These are phyloP conservation scores for Cyprinella venusta DNA, from an alignment of 2,797 vertebrate species.

Conservation along the genomic window DNA sequence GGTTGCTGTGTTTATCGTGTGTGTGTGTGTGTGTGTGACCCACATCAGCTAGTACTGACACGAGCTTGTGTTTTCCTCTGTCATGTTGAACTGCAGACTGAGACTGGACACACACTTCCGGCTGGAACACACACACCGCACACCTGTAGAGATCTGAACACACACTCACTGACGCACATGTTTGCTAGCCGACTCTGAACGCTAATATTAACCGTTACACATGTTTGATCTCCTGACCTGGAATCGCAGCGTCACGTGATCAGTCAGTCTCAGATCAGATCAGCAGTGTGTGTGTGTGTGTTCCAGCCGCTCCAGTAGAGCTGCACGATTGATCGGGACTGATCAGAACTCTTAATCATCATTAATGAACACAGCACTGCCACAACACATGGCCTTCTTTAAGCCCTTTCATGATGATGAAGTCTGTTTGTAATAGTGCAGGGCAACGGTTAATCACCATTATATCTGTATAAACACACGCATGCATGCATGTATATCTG, in stretches of 20 bases:
- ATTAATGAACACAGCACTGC: too few species aligned
- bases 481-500: too few species aligned
- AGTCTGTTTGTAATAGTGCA: too few species aligned
- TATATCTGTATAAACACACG: too few species aligned
- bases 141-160: background rate
- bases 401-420: too few species aligned
- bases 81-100: background rate
- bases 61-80: background rate
- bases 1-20: background rate
- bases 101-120: background rate
- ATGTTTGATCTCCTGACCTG: background rate
- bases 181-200: background rate
- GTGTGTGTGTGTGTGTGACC: constrained; percentile 2
- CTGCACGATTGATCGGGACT: too few species aligned
- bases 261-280: background rate
- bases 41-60: background rate
- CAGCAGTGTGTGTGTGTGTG: background rate
- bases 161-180: background rate
- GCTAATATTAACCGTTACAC: too few species aligned
- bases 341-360: too few species aligned
- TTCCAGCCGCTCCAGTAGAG: background rate
- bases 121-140: background rate
- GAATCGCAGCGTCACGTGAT: background rate
- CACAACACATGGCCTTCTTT: too few species aligned
- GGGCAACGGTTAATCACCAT: too few species aligned